Evolutionary conservation across 2,888 invertebrate genomes (phyloP).

Genomic region (Athalia circularis): DNA sequence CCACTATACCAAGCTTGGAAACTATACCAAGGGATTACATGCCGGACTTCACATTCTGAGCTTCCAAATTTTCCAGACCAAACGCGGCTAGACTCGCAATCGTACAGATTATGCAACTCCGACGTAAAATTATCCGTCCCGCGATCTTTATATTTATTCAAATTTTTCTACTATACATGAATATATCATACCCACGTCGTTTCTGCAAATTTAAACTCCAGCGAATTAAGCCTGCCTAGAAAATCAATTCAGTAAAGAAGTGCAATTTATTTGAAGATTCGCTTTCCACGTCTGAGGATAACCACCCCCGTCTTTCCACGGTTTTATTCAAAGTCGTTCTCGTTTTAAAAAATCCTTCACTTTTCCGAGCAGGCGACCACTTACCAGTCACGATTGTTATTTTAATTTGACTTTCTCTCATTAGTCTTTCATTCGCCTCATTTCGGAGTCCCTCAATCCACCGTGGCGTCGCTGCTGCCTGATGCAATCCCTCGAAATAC

Average conservation of each 20-base stretch:
- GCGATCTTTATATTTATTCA: too few species aligned
- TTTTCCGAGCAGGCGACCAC: slow-evolving; percentile 31
- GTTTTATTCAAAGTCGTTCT: slow-evolving; percentile 8
- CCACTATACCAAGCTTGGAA: too few species aligned
- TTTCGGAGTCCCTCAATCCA: not conserved
- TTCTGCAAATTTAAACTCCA: slow-evolving; percentile 7
- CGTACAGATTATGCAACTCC: too few species aligned
- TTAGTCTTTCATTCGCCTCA: slow-evolving; percentile 61
- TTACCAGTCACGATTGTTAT: slow-evolving; percentile 54
- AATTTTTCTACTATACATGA: not conserved
- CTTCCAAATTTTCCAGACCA: not conserved
- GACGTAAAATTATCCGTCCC: too few species aligned
- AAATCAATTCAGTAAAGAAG: slow-evolving; percentile 39
- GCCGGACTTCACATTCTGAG: slow-evolving; percentile 21
- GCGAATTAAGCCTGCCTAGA: slow-evolving; percentile 28
- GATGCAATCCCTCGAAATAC: not conserved
- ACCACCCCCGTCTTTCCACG: slow-evolving; percentile 15
- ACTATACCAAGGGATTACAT: slow-evolving; percentile 22
- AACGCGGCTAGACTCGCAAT: too few species aligned
- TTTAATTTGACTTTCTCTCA: slow-evolving; percentile 60
- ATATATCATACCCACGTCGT: not conserved
- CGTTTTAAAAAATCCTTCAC: slow-evolving; percentile 39
- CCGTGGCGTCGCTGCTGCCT: slow-evolving; percentile 16
- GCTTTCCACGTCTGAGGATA: not conserved
- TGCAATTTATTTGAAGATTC: slow-evolving; percentile 34